Evolutionary conservation across 2,888 invertebrate genomes (phyloP).

Genomic region (Tholera decimalis): DNA sequence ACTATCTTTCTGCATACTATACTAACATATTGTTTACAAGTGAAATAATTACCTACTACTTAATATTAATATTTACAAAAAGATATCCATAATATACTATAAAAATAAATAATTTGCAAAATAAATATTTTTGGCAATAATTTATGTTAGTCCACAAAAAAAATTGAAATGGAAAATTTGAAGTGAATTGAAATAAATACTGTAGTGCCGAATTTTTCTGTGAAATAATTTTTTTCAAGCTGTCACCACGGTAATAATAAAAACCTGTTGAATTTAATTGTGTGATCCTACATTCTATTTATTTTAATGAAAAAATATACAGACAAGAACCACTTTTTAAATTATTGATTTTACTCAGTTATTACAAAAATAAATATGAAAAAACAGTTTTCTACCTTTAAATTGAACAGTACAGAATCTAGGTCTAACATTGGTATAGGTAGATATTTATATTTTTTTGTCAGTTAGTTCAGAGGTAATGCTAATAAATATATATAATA

Average conservation of each 20-base stretch:
- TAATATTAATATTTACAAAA: constrained; percentile 45
- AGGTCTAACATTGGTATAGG: constrained; percentile 25
- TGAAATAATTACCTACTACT: constrained; percentile 36
- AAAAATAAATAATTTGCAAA: background rate
- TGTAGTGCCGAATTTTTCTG: background rate
- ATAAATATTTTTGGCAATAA: constrained; percentile 13
- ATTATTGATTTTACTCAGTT: constrained; percentile 6
- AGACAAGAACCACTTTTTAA: constrained; percentile 1
- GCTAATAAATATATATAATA: background rate
- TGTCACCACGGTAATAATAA: background rate
- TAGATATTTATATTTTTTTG: background rate
- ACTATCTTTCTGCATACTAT: background rate
- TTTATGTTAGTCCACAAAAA: background rate
- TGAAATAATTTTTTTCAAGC: no score
- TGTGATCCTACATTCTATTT: constrained; percentile 1
- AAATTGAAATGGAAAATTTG: background rate
- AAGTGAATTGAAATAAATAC: background rate
- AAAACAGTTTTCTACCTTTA: background rate
- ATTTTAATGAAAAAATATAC: constrained; percentile 38
- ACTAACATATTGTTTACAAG: constrained; percentile 24
- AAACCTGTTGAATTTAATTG: no score
- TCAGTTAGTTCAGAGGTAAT: background rate
- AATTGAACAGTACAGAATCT: constrained; percentile 7
- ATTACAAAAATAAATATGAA: background rate
- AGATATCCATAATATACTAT: background rate